Conservation (phyloP, 1,140 invertebrate genomes). For the Drosophila varians region DNA sequence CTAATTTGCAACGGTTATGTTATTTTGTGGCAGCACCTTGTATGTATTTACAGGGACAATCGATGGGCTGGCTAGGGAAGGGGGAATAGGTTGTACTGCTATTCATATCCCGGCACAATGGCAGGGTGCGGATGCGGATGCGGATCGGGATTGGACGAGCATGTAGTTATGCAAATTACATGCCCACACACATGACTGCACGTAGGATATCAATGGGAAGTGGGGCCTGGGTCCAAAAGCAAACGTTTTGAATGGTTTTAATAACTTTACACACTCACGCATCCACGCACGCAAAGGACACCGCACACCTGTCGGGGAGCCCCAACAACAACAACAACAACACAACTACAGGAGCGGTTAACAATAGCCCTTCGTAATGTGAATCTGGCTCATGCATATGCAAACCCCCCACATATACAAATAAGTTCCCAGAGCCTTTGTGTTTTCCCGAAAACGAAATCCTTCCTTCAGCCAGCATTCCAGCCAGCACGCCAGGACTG, state of each 20-base stretch:
- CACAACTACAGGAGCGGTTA: constrained; percentile 11
- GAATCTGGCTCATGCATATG: constrained; percentile 28
- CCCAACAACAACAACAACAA: constrained; percentile 24
- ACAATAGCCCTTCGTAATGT: constrained; percentile 41
- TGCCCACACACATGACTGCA: constrained; percentile 31
- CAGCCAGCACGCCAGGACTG: constrained; percentile 19
- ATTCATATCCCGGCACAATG: constrained; percentile 43
- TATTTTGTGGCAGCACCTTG: constrained; percentile 54
- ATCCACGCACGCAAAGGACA: constrained; percentile 35
- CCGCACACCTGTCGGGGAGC: constrained; percentile 10
- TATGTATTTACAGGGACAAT: constrained; percentile 34
- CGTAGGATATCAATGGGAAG: neutral
- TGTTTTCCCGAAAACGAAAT: constrained; percentile 28
- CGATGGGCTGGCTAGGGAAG: constrained; percentile 13
- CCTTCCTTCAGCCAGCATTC: neutral
- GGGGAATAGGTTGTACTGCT: constrained; percentile 32
- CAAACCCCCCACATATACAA: neutral
- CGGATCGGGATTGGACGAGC: constrained; percentile 20
- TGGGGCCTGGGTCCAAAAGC: constrained; percentile 26
- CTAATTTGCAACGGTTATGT: constrained; percentile 73
- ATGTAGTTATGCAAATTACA: constrained; percentile 73
- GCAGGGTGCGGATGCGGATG: constrained; percentile 19
- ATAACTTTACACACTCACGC: constrained; percentile 72
- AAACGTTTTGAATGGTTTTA: constrained; percentile 76
- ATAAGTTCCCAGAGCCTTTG: neutral